Percentiles rank a stretch among this genome's conserved stretches.
Evolutionary conservation across 2,888 invertebrate genomes (phyloP).

Genomic region (Pherbina coryleti): DNA sequence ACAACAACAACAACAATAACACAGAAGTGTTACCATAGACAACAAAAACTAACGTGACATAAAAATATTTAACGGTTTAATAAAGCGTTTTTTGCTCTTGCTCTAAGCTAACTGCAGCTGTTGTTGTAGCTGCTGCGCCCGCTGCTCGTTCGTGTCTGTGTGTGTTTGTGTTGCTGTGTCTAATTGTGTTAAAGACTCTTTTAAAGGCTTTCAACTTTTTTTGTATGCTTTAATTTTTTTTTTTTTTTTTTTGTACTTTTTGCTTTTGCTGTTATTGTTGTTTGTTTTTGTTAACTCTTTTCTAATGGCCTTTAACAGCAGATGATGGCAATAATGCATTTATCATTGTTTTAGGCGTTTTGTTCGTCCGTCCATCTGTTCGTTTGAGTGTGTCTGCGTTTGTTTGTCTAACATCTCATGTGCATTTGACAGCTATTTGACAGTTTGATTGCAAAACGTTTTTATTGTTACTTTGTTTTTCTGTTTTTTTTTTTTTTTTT

Average conservation of each 20-base stretch:
- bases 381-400: background rate
- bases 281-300: background rate
- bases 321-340: constrained; percentile 22
- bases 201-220: background rate
- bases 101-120: background rate
- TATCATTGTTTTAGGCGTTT: constrained; percentile 26
- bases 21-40: background rate
- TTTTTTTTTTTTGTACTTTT: background rate
- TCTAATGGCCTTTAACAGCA: constrained; percentile 25
- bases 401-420: constrained; percentile 21
- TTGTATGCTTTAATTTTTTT: background rate
- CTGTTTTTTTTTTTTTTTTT: background rate
- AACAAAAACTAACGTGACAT: constrained; percentile 4
- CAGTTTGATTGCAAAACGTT: constrained; percentile 39
- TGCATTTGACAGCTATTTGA: constrained; percentile 40
- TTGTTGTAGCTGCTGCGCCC: background rate
- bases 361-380: background rate
- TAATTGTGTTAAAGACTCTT: background rate
- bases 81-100: background rate
- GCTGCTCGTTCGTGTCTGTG: background rate
- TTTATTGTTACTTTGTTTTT: background rate
- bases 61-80: constrained; percentile 22
- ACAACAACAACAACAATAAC: background rate
- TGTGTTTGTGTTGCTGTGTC: background rate
- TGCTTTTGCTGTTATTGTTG: background rate